These are phyloP conservation scores for Trilocha varians DNA, from an alignment of 2,888 invertebrate genomes.

Conservation along the genomic window DNA sequence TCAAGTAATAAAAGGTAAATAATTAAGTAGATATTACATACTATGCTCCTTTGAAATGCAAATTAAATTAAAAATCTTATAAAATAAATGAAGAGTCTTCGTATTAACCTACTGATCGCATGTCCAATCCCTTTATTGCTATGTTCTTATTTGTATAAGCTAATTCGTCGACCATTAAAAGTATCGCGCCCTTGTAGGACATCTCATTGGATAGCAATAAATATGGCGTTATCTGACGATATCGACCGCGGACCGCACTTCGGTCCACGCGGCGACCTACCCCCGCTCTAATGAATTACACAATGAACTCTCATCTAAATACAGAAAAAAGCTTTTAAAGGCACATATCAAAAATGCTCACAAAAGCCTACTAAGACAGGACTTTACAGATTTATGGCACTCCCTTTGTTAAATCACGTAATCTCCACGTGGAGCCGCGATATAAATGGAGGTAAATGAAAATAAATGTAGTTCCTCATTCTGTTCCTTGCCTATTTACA, in stretches of 20 bases:
- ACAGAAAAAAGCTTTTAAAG: slow-evolving; percentile 75
- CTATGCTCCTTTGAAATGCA: no score
- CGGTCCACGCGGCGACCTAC: slow-evolving; percentile 52
- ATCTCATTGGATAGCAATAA: slow-evolving; percentile 64
- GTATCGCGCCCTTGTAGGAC: slow-evolving; percentile 55
- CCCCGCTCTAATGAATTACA: slow-evolving; percentile 71
- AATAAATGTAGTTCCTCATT: slow-evolving; percentile 73
- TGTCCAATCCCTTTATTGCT: slow-evolving; percentile 16
- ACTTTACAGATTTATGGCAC: slow-evolving; percentile 63
- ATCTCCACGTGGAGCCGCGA: slow-evolving; percentile 71
- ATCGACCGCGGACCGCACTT: slow-evolving; percentile 59
- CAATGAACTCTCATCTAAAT: slow-evolving; percentile 74
- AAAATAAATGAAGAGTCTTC: background rate
- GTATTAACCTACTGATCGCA: background rate
- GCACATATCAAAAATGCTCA: slow-evolving; percentile 74
- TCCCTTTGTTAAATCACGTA: slow-evolving; percentile 72
- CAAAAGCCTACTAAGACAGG: slow-evolving; percentile 73
- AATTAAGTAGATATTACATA: background rate
- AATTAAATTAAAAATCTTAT: no score
- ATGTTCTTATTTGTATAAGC: slow-evolving; percentile 51
- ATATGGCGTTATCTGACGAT: slow-evolving; percentile 66
- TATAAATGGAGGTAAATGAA: slow-evolving; percentile 72
- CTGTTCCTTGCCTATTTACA: slow-evolving; percentile 67
- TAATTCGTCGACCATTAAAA: slow-evolving; percentile 59
- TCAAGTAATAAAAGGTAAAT: background rate